These are phyloP conservation scores for Aelia acuminata DNA, from an alignment of 2,888 invertebrate species.

Conservation along the genomic window DNA sequence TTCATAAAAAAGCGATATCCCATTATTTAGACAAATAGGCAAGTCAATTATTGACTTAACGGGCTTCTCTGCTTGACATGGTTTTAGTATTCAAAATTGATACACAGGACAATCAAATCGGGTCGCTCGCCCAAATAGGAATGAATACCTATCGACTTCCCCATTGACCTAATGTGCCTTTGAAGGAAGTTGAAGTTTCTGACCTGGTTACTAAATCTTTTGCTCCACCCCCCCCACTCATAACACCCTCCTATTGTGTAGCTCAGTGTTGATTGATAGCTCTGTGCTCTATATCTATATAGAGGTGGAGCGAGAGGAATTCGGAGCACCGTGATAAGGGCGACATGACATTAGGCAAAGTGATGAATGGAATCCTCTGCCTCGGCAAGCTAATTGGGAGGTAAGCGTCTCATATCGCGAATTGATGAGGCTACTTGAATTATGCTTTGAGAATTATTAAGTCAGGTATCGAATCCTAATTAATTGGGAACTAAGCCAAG, in stretches of 20 bases:
- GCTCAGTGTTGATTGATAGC: background rate
- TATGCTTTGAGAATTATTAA: no score
- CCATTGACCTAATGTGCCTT: background rate
- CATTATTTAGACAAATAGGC: no score
- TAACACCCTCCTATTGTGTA: background rate
- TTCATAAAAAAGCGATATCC: no score
- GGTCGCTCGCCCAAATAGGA: background rate
- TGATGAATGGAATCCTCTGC: background rate
- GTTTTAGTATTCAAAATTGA: background rate
- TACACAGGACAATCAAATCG: background rate
- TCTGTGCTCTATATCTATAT: background rate
- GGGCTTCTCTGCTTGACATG: background rate
- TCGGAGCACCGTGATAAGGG: background rate
- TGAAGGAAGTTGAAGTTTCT: background rate
- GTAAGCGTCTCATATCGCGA: background rate
- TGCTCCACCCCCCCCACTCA: background rate
- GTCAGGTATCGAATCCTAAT: no score
- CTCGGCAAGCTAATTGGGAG: background rate
- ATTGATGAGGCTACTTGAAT: background rate
- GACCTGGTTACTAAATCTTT: slow-evolving; percentile 1
- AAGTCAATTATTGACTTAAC: no score
- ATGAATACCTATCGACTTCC: background rate
- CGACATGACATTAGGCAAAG: background rate
- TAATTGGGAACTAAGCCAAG: no score
- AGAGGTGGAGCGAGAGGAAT: background rate